Base-by-base conservation (phyloP, 2,113 vertebrate genomes). In the Monopterus albus region DNA sequence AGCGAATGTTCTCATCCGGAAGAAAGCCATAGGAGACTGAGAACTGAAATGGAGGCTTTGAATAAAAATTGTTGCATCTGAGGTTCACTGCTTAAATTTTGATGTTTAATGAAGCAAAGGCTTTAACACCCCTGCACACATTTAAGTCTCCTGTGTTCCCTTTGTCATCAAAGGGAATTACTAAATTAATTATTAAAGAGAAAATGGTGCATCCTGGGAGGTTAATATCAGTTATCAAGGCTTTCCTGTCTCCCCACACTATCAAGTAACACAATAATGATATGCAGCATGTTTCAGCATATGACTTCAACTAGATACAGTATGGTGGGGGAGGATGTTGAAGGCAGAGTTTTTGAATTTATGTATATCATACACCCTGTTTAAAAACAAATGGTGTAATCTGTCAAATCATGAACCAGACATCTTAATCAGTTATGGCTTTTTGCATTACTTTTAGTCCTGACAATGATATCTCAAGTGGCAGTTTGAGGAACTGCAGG, bases 151-250 rank as follows among this genome's bases (percentile, higher is more conserved):
- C 47, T 4, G 45, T 43, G 61, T 66, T 82, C 39, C 36, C 35
- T 71, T 73, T 77, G 77, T 72, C 82, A 63, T 89, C 75, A 83
- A 79, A 81, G 74, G 55, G 74, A 81, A 72, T 83, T 53, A 62
- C 25, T 17, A 35, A 64, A 72, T 86, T 35, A 74, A 72, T 77
- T 60, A 79, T 65, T 65, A 52, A 79, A 50, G 40, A 18, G 52
- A 31, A 81, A 74, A 62, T 51, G 29, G 18, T 23, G 59, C 50
- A 23, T 81, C 33, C 38, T 31, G 1, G n/a, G n/a, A n/a, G n/a
- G n/a, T n/a, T n/a, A n/a, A 1, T 42, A n/a, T 45, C 57, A 20
- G 7, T 14, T 51, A 31, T 63, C 13, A 38, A 56, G 53, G 51
- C 25, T 21, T 49, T 56, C 18, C 31, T 33, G 9, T 46, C 35